Evolutionary conservation across 1,140 invertebrate genomes (phyloP).

Genomic region (Drosophila miranda): DNA sequence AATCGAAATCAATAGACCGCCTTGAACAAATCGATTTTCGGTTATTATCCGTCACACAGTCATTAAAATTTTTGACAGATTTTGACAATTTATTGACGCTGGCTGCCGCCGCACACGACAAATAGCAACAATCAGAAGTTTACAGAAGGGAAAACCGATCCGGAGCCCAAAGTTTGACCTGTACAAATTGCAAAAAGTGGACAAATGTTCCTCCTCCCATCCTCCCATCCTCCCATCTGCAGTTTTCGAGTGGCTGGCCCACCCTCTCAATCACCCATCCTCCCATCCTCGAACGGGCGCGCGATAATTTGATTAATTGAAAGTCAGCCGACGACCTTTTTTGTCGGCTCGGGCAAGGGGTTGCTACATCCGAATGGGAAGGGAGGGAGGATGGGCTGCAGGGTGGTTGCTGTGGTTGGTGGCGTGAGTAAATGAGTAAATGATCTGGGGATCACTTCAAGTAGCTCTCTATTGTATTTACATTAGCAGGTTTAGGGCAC

Average conservation of each 20-base stretch:
- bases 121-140: slow-evolving; percentile 58
- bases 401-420: slow-evolving; percentile 23
- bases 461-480: slow-evolving; percentile 71
- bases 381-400: slow-evolving; percentile 40
- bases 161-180: slow-evolving; percentile 53
- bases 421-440: slow-evolving; percentile 49
- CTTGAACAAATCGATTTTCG: slow-evolving; percentile 69
- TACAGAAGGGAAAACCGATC: slow-evolving; percentile 24
- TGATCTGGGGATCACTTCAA: slow-evolving; percentile 47
- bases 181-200: slow-evolving; percentile 74
- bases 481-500: slow-evolving; percentile 67
- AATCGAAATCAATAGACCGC: slow-evolving; percentile 40
- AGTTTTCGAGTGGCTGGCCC: slow-evolving; percentile 51
- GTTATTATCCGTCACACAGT: slow-evolving; percentile 76
- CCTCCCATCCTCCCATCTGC: slow-evolving; percentile 43
- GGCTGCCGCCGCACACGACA: slow-evolving; percentile 53
- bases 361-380: slow-evolving; percentile 5
- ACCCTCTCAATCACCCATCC: slow-evolving; percentile 22
- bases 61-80: slow-evolving; percentile 79
- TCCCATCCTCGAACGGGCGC: slow-evolving; percentile 39
- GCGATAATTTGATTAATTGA: slow-evolving; percentile 80
- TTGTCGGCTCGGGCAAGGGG: slow-evolving; percentile 15
- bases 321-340: slow-evolving; percentile 73
- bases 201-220: slow-evolving; percentile 63
- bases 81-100: slow-evolving; percentile 78